These are phyloP conservation scores for Ceratina australensis DNA, from an alignment of 1,140 invertebrate species.

Conservation along the genomic window DNA sequence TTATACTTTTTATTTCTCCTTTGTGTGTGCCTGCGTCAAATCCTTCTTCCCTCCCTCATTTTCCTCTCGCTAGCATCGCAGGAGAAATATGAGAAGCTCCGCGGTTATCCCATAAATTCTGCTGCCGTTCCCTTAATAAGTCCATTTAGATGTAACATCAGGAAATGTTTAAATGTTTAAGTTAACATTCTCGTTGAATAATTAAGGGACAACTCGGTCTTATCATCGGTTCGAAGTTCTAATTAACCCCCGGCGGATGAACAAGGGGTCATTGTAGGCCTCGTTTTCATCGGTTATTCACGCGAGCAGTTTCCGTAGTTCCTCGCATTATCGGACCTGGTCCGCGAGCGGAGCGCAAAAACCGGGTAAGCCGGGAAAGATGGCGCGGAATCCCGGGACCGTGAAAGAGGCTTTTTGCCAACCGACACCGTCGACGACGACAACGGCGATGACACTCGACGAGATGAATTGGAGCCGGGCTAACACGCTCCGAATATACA, in stretches of 20 bases:
- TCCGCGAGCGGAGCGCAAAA: slow-evolving; percentile 47
- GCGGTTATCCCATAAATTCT: too few relatives aligned
- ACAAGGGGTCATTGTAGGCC: not conserved
- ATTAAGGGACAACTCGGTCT: too few relatives aligned
- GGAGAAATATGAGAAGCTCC: not conserved
- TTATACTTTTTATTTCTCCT: slow-evolving; percentile 38
- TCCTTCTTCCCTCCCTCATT: not conserved
- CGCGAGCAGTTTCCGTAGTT: slow-evolving; percentile 24
- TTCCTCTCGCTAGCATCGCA: not conserved
- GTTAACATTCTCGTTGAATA: too few relatives aligned
- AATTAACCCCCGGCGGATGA: not conserved
- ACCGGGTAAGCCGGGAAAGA: slow-evolving; percentile 52
- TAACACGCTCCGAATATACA: not conserved
- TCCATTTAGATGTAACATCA: too few relatives aligned
- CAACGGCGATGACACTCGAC: slow-evolving; percentile 18
- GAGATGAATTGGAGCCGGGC: slow-evolving; percentile 49
- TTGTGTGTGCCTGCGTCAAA: not conserved
- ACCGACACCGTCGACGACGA: slow-evolving; percentile 8
- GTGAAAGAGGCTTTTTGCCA: slow-evolving; percentile 59
- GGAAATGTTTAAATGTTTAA: too few relatives aligned
- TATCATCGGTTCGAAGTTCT: not conserved
- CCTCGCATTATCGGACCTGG: slow-evolving; percentile 52
- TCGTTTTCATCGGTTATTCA: slow-evolving; percentile 35
- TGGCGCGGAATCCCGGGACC: slow-evolving; percentile 37
- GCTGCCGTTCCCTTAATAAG: too few relatives aligned